Base-by-base conservation (phyloP, 2,113 vertebrate genomes). In the Apodemus sylvaticus region DNA sequence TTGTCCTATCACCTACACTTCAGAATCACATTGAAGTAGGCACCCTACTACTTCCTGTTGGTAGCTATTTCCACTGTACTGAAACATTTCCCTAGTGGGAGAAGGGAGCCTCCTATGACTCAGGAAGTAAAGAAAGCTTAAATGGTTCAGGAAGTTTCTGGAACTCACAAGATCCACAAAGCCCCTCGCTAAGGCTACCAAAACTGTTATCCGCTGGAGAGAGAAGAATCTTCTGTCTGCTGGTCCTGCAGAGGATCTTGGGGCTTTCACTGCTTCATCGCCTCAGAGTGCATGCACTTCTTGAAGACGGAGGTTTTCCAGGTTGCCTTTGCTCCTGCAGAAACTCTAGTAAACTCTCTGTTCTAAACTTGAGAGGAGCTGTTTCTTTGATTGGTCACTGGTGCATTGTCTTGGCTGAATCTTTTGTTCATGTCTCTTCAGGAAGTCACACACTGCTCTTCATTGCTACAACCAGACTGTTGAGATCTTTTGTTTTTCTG, bases 1-100 rank as follows among this genome's bases (percentile, higher is more conserved):
- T 7, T 9, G 5, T 74, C 6, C n/a, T 2, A 1, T 4, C n/a
- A 51, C 1, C 2, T 0, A 29, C 5, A 7, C 20, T 6, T 60
- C 90, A 66, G 55, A 89, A 64, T 11, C 39, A n/a, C 36, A 48
- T 8, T 62, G 55, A 89, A 42, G 39, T 26, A 76, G 70, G 7
- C 24, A 3, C 4, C 19, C 16, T 45, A 34, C 19, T 60, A 31
- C 55, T 88, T 73, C 51, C 70, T 73, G 14, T 58, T 89, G 48
- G 36, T 29, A 89, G 36, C n/a, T 58, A 31, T 55, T 88, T 39
- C 68, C 48, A 3, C 22, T 2, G 7, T 20, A 39, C 7, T 42
- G 34, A 17, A 88, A 29, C 36, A 73, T 39, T 89, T 73, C 51
- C 24, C n/a, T 9, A 42, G 24, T 39, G 26, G 51, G 20, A 53